A percentile compares a stretch with the other conserved stretches of the same genome.
Evolutionary conservation across 2,113 vertebrate species (phyloP).

Genomic region (Ceyx melanurus): DNA sequence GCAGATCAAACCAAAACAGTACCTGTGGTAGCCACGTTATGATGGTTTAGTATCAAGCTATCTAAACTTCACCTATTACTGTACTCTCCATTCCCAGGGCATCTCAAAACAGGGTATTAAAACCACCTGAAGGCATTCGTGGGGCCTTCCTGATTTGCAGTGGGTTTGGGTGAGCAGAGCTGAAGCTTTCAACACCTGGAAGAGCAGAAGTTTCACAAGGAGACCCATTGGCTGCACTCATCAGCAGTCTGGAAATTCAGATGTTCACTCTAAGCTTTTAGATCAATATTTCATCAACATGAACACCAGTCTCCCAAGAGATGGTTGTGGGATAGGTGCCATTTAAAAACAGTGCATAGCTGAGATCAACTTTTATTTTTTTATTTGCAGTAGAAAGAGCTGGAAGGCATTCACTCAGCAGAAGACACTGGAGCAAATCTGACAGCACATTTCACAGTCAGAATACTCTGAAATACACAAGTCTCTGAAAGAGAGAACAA

Average conservation of each 20-base stretch:
- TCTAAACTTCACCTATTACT: background rate
- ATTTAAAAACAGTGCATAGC: background rate
- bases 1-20: background rate
- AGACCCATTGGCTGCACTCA: background rate
- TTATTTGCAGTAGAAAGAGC: background rate
- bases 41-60: background rate
- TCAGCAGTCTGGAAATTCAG: background rate
- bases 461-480: background rate
- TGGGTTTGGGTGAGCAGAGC: background rate
- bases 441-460: background rate
- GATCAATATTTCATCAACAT: background rate
- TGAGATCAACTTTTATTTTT: background rate
- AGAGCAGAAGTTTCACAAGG: background rate
- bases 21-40: background rate
- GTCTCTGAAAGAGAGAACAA: constrained; percentile 17
- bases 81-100: background rate
- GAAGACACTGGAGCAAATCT: background rate
- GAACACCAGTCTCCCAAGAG: background rate
- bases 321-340: fast-evolving
- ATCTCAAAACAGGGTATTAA: background rate
- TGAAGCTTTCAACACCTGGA: background rate
- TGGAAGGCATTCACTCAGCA: background rate
- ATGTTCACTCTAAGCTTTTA: background rate
- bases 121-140: background rate
- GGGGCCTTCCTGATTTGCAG: background rate